Percentiles rank a stretch among this genome's conserved stretches.
These are phyloP conservation scores for Drosophila suzukii DNA, from an alignment of 1,140 invertebrate species.

Conservation along the genomic window DNA sequence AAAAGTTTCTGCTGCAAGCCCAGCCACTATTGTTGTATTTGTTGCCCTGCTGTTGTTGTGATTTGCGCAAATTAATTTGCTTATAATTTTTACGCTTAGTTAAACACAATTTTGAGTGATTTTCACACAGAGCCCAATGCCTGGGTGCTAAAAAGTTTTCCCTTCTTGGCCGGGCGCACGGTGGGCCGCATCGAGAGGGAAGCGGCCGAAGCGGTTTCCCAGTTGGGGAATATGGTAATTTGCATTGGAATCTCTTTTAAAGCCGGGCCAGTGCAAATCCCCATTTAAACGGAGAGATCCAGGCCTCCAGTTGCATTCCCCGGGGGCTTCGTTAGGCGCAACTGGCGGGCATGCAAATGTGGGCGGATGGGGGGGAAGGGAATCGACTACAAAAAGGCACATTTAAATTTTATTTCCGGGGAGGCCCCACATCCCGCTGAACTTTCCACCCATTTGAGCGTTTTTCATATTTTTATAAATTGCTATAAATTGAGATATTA, in stretches of 20 bases:
- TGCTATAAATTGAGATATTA: constrained; percentile 83
- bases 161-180: constrained; percentile 41
- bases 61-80: constrained; percentile 81
- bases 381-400: constrained; percentile 41
- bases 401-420: constrained; percentile 75
- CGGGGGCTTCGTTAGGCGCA: constrained; percentile 34
- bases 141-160: constrained; percentile 69
- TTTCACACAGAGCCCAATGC: constrained; percentile 76
- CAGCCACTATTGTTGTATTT: constrained; percentile 61
- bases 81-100: constrained; percentile 83
- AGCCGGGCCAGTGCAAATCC: constrained; percentile 16
- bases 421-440: constrained; percentile 18
- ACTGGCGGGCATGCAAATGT: constrained; percentile 34
- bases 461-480: constrained; percentile 83
- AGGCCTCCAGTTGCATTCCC: constrained; percentile 26
- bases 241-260: constrained; percentile 27
- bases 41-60: constrained; percentile 62
- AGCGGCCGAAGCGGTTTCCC: neutral
- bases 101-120: constrained; percentile 83
- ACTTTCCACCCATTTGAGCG: constrained; percentile 29
- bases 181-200: constrained; percentile 19
- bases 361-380: constrained; percentile 4
- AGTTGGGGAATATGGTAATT: constrained; percentile 9
- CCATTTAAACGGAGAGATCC: constrained; percentile 8
- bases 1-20: constrained; percentile 73